These are phyloP conservation scores for Diadophis punctatus DNA, from an alignment of 2,113 vertebrate species.

Conservation along the genomic window DNA sequence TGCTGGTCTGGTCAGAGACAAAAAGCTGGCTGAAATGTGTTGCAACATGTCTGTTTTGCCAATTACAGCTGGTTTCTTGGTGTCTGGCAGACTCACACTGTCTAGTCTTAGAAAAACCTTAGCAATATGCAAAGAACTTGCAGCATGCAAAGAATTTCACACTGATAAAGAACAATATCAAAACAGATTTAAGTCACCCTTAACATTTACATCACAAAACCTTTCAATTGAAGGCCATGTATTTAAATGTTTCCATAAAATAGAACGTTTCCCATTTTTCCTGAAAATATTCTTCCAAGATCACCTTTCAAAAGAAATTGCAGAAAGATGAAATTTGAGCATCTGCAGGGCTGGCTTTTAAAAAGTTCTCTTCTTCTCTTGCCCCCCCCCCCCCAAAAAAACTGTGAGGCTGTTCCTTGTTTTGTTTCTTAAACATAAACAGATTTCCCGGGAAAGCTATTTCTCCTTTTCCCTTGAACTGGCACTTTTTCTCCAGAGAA, in stretches of 20 bases:
- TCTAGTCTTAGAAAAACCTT: neutral
- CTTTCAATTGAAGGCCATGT: neutral
- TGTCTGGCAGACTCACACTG: neutral
- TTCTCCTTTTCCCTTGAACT: neutral
- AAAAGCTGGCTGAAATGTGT: neutral
- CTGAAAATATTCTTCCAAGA: neutral
- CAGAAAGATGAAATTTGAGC: neutral
- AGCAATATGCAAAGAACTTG: neutral
- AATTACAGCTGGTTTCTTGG: neutral
- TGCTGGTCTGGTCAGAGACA: neutral
- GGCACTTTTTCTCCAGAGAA: neutral
- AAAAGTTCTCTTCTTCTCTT: neutral
- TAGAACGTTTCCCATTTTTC: neutral
- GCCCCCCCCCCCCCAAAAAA: neutral
- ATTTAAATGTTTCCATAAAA: neutral
- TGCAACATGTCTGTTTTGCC: neutral
- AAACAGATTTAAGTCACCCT: neutral
- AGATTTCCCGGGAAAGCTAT: neutral
- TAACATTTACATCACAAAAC: neutral
- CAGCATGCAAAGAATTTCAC: neutral
- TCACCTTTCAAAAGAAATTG: neutral
- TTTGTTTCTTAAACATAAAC: neutral
- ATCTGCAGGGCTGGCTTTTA: neutral
- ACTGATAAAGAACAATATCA: neutral
- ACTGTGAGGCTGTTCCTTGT: neutral